Base-by-base conservation (phyloP, 2,797 vertebrate species). In the Silurus aristotelis region DNA sequence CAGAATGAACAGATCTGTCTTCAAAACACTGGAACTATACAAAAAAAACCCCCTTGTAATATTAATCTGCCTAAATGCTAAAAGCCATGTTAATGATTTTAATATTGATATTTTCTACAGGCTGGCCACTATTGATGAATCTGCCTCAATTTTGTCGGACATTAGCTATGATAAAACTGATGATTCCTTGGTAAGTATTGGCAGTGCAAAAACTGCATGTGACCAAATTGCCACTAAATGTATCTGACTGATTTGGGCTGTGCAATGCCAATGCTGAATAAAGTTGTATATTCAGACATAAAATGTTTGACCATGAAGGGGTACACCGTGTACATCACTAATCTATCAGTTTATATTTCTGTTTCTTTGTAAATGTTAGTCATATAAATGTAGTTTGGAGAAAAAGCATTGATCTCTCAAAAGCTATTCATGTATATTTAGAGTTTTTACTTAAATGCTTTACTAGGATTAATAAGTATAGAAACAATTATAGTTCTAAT, bases 111-210 rank as follows among this genome's bases (percentile, higher is more conserved):
- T 86, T 22, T 84, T 83, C 22, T 90, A 46, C 82, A 96, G 98
- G 90, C 91, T 99, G 89, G 94, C 95, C 84, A 99, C 95, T 46
- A 99, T 99, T 91, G 98, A 99, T 86, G 98, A 99, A 94, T 98
- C 98, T 0, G 96, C 93, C 79, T 99, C 98, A 70, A 96, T 98
- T 92, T 91, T 98, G 93, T 99, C 98, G 25, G 98, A 99, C 92
- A 99, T 98, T 94, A 99, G 98, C 94, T 99, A 97, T 90, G 98
- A 99, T 93, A 98, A 98, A 95, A 97, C 97, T 0, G 97, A 99
- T 87, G 98, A 99, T 90, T 99, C 98, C 4, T 89, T 98, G 91
- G 98, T 99, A 96, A 93, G 93, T 86, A 1, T 10, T 43, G 13
- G 15, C 15, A 5, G 15, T 61, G 6, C 17, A 48, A 70, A 75